These are phyloP conservation scores for Carcharodon carcharias DNA, from an alignment of 2,797 vertebrate species.

Conservation along the genomic window DNA sequence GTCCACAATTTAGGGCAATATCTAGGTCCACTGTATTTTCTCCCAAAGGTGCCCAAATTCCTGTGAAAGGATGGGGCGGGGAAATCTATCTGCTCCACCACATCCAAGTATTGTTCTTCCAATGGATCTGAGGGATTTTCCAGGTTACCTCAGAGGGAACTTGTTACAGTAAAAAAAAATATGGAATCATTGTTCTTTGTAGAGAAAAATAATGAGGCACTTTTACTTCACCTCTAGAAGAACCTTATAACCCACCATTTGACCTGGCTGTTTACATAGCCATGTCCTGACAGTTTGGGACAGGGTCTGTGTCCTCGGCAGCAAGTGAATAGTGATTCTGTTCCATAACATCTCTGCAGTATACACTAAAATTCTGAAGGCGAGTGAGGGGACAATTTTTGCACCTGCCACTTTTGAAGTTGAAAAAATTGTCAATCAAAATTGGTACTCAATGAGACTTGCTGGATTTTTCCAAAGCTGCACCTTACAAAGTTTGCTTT, in stretches of 20 bases:
- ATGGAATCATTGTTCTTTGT: neutral
- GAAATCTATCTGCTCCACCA: neutral
- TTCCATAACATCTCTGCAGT: neutral
- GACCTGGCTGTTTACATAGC: neutral
- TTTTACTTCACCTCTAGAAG: neutral
- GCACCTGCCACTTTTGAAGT: neutral
- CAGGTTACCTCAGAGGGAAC: neutral
- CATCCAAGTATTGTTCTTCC: neutral
- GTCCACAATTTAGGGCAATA: neutral
- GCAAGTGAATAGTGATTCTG: neutral
- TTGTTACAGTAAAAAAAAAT: neutral
- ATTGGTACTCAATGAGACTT: neutral
- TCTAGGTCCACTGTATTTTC: neutral
- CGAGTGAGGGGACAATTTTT: neutral
- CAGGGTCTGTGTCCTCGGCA: neutral
- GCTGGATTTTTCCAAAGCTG: neutral
- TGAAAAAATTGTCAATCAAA: neutral
- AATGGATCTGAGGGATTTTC: neutral
- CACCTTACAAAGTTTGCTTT: neutral
- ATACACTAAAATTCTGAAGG: neutral
- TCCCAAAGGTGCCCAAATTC: neutral
- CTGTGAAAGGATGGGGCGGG: neutral
- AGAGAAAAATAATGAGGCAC: neutral
- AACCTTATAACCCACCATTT: neutral
- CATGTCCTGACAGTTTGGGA: neutral